Evolutionary conservation across 2,888 invertebrate genomes (phyloP), one percentile per base, ranked within the genome.

Genomic region (Deilephila porcellus): DNA sequence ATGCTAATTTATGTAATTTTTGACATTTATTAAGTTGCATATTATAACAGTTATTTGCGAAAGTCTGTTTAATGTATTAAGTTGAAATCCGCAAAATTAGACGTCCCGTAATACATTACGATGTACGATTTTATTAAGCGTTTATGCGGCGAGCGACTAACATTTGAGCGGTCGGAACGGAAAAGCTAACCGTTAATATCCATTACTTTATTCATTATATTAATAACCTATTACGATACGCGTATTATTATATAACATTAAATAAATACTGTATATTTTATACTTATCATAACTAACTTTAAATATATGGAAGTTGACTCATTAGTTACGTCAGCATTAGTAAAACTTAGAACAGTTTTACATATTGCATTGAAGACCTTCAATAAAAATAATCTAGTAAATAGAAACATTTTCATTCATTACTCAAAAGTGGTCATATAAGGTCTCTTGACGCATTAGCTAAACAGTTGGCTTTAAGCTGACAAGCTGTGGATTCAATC

Each of bases 101-200:
- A 17, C 19, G 62, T 62, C 19, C 32, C 62, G 32, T 32, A 14
- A 32, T 32, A 32, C 29, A 32, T 14, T 29, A 60, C 60, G 60
- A 60, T 29, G 60, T 29, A 60, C 60, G 29, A 60, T 60, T 60
- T 60, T 29, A 60, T 60, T 17, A 29, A 60, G 60, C 60, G 29
- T 32, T 60, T 60, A 60, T 60, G 60, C 29, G 60, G 60, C 60
- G 25, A 29, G 29, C 60, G 60, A 29, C 17, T 14, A 60, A 25
- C 25, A 60, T 60, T 60, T 32, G 60, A 60, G 60, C 29, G 60
- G 60, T 60, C 60, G 17, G 60, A 60, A 29, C 60, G 60, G 60
- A 60, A 60, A 60, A 29, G 29, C 60, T 60, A 14, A 60, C 60
- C 29, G 29, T 60, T 29, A 25, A 60, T 60, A 32, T 29, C 14